These are phyloP conservation scores for Cordilura impudica DNA, from an alignment of 2,888 invertebrate species.

Conservation along the genomic window DNA sequence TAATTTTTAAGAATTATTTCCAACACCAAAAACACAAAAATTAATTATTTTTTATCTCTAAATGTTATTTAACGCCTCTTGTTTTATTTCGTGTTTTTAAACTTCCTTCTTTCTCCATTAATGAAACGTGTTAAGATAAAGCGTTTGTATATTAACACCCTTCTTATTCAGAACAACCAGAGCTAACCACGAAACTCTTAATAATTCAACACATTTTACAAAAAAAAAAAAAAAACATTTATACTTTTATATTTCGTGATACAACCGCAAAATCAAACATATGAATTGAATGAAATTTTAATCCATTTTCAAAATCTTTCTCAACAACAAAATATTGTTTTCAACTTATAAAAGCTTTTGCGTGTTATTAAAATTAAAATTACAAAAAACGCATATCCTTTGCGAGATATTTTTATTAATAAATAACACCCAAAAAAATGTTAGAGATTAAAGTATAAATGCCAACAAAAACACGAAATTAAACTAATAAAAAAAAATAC, in stretches of 20 bases:
- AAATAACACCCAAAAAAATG: slow-evolving; percentile 52
- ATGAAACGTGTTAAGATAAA: slow-evolving; percentile 60
- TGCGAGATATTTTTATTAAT: slow-evolving; percentile 46
- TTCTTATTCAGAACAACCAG: slow-evolving; percentile 27
- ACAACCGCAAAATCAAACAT: not conserved
- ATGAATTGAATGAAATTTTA: slow-evolving; percentile 46
- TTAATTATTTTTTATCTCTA: slow-evolving; percentile 34
- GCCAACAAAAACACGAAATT: not conserved
- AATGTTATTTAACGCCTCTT: slow-evolving; percentile 51
- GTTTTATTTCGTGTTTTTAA: not conserved
- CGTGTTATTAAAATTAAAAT: slow-evolving; percentile 52
- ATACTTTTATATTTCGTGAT: slow-evolving; percentile 29
- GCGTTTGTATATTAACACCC: slow-evolving; percentile 62
- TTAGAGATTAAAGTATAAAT: slow-evolving; percentile 25
- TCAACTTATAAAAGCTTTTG: slow-evolving; percentile 58
- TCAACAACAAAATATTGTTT: not conserved
- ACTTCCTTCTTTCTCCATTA: not conserved
- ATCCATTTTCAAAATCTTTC: slow-evolving; percentile 50
- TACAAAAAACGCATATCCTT: slow-evolving; percentile 39
- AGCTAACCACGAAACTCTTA: slow-evolving; percentile 17
- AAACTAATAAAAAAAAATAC: not conserved
- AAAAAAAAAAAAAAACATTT: slow-evolving; percentile 55
- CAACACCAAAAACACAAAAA: not conserved
- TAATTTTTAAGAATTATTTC: too few species aligned
- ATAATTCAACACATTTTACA: slow-evolving; percentile 54